Conservation (phyloP, 2,113 vertebrate species). For the Galeopterus variegatus region DNA sequence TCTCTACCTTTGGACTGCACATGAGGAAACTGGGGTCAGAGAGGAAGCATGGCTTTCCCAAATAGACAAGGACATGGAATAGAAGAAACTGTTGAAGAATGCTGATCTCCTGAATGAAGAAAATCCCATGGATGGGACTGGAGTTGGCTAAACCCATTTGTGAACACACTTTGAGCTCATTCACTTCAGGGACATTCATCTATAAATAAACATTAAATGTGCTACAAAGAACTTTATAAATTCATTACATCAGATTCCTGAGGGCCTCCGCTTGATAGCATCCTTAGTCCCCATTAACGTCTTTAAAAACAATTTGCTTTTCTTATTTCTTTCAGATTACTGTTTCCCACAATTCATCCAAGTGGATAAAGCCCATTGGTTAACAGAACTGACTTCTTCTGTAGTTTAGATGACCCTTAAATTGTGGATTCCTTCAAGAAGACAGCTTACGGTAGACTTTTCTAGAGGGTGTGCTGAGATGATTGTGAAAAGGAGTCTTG, state of each 20-base stretch:
- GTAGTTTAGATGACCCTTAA: not conserved
- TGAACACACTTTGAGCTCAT: not conserved
- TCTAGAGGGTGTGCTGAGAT: not conserved
- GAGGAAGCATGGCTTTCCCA: not conserved
- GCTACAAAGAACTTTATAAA: not conserved
- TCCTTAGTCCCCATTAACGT: not conserved
- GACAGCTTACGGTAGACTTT: not conserved
- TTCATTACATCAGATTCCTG: not conserved
- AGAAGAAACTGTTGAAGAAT: not conserved
- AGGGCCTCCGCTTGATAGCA: not conserved
- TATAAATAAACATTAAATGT: not conserved
- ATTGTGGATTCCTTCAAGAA: conserved; percentile 13
- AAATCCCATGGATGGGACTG: not conserved
- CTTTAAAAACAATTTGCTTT: conserved; percentile 29
- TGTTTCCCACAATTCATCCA: not conserved
- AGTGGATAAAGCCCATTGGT: not conserved
- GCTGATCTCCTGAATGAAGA: not conserved
- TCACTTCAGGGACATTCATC: not conserved
- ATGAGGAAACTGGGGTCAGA: not conserved
- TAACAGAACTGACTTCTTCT: conserved; percentile 12
- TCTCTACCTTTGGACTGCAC: not conserved
- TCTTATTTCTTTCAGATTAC: not conserved
- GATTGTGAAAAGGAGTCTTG: not conserved
- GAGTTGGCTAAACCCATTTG: not conserved
- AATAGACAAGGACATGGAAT: not conserved